Conservation (phyloP, 2,888 invertebrate species). For the Noctuana brunneofusca region DNA sequence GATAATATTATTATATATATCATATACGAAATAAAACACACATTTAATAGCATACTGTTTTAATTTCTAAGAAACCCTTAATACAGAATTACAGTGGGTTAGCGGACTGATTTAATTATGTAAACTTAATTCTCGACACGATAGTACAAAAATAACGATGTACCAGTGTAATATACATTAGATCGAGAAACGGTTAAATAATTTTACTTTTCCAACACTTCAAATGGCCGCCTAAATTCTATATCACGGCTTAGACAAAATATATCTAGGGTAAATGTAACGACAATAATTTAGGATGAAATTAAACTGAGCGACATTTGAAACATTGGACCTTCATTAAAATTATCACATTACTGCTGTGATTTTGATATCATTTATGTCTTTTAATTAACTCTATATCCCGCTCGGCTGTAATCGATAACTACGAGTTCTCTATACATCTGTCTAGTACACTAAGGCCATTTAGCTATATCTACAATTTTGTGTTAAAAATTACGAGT, state of each 20-base stretch:
- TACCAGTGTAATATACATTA: conserved; percentile 55
- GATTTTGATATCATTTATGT: conserved; percentile 57
- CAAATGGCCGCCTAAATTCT: conserved; percentile 43
- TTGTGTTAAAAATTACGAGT: conserved; percentile 64
- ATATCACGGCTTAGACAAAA: conserved; percentile 32
- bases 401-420: conserved; percentile 62
- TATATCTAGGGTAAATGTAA: conserved; percentile 37
- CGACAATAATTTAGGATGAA: conserved; percentile 37
- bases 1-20: background rate
- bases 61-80: conserved; percentile 82
- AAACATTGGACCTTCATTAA: conserved; percentile 50
- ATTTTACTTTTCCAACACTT: conserved; percentile 43
- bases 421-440: conserved; percentile 60
- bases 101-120: conserved; percentile 78
- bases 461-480: conserved; percentile 77
- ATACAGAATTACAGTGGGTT: conserved; percentile 80
- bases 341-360: conserved; percentile 62
- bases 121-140: conserved; percentile 74
- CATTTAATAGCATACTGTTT: conserved; percentile 79
- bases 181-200: conserved; percentile 48
- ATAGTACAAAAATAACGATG: conserved; percentile 79
- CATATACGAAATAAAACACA: conserved; percentile 75
- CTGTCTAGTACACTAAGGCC: conserved; percentile 75
- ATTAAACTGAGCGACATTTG: conserved; percentile 47
- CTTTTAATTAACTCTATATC: conserved; percentile 74